phyloP scores from a whole-genome alignment of 2,113 vertebrate genomes.

The Morone chrysops region DNA sequence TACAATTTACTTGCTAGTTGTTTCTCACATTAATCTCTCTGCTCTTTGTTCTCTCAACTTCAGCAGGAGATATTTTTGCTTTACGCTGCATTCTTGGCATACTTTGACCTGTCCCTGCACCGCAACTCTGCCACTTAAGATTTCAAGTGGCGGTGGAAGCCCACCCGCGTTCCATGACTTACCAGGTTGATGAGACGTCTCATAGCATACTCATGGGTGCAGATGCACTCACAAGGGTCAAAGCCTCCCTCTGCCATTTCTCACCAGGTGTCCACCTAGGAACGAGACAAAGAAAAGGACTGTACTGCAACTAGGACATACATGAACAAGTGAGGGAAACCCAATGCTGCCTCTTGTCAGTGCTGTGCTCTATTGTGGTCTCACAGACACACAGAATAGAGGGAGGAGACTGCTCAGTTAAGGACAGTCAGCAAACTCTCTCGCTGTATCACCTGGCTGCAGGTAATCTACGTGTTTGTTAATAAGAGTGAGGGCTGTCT shows the following conservation, averaged over 20 bases:
- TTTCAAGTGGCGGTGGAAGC: not conserved
- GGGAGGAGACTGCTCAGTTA: constrained; percentile 60
- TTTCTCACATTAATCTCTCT: not conserved
- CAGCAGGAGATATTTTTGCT: not conserved
- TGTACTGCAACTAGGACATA: constrained; percentile 12
- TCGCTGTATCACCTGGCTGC: not conserved
- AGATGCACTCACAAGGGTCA: constrained; percentile 98
- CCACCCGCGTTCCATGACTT: constrained; percentile 64
- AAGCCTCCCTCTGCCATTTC: constrained; percentile 97
- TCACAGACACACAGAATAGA: constrained; percentile 3
- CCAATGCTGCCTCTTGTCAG: constrained; percentile 35
- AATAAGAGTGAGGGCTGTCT: not conserved
- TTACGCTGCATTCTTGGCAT: not conserved
- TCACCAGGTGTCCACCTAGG: constrained; percentile 57
- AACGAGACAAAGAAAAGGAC: constrained; percentile 24
- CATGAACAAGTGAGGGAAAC: constrained; percentile 42
- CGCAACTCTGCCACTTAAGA: not conserved
- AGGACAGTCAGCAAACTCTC: constrained; percentile 16
- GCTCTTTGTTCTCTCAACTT: not conserved
- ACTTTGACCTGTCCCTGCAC: not conserved
- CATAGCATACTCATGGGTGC: constrained; percentile 96
- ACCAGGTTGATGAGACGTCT: constrained; percentile 97
- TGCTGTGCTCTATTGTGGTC: constrained; percentile 45
- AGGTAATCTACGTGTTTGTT: not conserved
- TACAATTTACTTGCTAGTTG: not conserved